Evolutionary conservation across 2,113 vertebrate genomes (phyloP).

Genomic region (Prochilodus magdalenae): DNA sequence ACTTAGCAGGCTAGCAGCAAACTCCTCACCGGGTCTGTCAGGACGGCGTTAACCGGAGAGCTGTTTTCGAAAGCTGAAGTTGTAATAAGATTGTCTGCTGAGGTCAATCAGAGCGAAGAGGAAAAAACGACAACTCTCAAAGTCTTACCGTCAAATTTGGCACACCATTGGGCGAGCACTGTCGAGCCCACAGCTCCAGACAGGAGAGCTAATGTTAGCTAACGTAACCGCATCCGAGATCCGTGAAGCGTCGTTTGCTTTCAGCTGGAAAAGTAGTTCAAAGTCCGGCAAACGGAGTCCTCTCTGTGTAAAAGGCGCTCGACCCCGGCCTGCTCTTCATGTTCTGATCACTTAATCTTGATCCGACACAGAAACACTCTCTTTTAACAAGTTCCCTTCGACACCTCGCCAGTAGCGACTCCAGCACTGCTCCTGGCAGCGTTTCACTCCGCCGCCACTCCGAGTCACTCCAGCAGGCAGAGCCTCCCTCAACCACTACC

Average conservation of each 20-base stretch:
- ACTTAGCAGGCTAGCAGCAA: background rate
- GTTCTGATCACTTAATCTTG: background rate
- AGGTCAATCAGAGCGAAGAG: background rate
- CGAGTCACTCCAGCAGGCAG: background rate
- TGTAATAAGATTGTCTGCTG: background rate
- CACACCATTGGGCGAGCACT: background rate
- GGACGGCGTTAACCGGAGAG: background rate
- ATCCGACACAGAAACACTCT: background rate
- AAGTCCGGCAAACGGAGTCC: background rate
- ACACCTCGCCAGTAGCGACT: background rate
- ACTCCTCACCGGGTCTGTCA: background rate
- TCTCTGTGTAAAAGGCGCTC: background rate
- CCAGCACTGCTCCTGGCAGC: slow-evolving; percentile 1
- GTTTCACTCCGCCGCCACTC: background rate
- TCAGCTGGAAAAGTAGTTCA: background rate
- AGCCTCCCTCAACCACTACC: no score
- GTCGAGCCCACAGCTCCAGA: background rate
- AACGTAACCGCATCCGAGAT: background rate
- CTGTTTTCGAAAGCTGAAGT: background rate
- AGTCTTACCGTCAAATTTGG: slow-evolving; percentile 18
- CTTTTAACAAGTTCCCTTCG: background rate
- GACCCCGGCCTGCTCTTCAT: background rate
- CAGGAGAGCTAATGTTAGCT: background rate
- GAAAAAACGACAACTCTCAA: background rate
- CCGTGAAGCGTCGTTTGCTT: background rate